Base-by-base conservation (phyloP, 2,797 vertebrate genomes). In the Sphenopsis melanotis region DNA sequence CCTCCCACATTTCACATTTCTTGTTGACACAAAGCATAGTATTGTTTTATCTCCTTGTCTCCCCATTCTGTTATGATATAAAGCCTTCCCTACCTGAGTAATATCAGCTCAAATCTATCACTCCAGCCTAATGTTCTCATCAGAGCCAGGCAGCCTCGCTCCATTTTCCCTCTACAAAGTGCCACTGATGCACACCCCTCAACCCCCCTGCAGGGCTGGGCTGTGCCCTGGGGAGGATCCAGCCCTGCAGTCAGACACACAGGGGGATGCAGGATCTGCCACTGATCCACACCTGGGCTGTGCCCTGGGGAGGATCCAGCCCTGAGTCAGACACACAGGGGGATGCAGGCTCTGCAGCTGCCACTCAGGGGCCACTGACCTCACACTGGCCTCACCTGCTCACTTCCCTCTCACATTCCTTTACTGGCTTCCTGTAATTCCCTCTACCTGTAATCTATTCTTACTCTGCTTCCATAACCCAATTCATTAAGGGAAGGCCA, bases 21-120 rank as follows among this genome's bases (percentile, higher is more conserved):
- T 47, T 80, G 41, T 72, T 95, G 90, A 90, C 75, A 90, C 85
- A 79, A 65, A 89, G 89, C 89, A 89, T 24, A 78, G 76, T 16
- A 78, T 75, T 95, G 86, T 90, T 96, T 96, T 93, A 91, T 84
- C 82, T 84, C n/a, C 74, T 59, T 94, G 83, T 70, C 66, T 90
- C 55, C 21, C 34, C 72, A 19, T 55, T 92, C 65, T 68, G 93
- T 84, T 74, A 37, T 87, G 89, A 90, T 74, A 52, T 37, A 94
- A 84, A 89, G 83, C 83, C 66, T 89, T 89, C 85, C 68, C 70
- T 77, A 30, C 53, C 63, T 83, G 71, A 36, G 47, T 53, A 50
- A 75, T 36, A 89, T 37, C 89, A 86, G 74, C 94, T 93, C 90
- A 59, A 59, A 80, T 79, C 89, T 91, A 64, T 94, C 87, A 94